Evolutionary conservation across 1,140 invertebrate genomes (phyloP).

Genomic region (Papilio xuthus): DNA sequence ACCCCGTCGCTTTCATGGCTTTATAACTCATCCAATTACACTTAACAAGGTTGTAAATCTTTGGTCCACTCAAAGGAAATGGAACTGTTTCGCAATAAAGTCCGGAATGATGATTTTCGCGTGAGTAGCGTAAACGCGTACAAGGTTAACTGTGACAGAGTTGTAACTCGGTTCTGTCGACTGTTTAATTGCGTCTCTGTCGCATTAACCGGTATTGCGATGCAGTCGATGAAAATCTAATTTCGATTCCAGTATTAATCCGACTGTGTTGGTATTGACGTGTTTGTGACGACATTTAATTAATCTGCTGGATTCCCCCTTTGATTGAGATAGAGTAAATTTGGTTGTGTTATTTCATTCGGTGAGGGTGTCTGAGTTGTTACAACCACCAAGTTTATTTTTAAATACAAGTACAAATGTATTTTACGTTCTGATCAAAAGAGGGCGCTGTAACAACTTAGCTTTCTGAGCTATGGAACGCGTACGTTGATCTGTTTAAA

Average conservation of each 20-base stretch:
- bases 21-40: constrained; percentile 34
- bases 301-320: constrained; percentile 8
- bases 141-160: constrained; percentile 1
- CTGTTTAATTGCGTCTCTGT: constrained; percentile 1
- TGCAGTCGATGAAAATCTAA: constrained; percentile 33
- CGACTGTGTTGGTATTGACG: constrained; percentile 1
- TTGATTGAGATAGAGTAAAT: constrained; percentile 11
- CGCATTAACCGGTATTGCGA: constrained; percentile 27
- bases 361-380: background rate
- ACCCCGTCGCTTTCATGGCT: constrained; percentile 21
- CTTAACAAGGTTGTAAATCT: constrained; percentile 37
- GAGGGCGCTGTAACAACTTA: background rate
- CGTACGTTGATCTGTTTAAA: no score
- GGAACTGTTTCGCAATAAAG: constrained; percentile 34
- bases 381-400: background rate
- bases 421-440: background rate
- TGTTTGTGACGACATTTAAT: constrained; percentile 24
- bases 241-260: constrained; percentile 28
- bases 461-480: background rate
- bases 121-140: constrained; percentile 24
- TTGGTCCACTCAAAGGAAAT: constrained; percentile 32
- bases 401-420: background rate
- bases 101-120: constrained; percentile 29
- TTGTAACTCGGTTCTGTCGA: constrained; percentile 10
- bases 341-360: background rate